phyloP scores from a whole-genome alignment of 2,797 vertebrate species.

The Fistularia tabacaria region DNA sequence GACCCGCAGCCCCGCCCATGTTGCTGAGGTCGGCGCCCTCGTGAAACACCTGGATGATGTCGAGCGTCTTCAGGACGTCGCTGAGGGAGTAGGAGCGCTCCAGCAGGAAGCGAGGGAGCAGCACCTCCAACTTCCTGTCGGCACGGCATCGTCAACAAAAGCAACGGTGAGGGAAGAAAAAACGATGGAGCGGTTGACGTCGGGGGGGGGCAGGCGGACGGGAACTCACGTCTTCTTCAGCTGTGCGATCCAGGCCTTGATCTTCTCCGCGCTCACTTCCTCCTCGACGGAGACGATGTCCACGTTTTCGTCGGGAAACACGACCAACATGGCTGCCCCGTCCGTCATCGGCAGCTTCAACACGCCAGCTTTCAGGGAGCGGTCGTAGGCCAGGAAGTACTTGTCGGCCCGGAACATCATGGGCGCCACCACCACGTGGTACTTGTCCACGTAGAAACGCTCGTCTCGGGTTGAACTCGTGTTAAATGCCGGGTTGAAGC shows the following conservation, averaged over 20 bases:
- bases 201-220: background rate
- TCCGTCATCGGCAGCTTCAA: slow-evolving; percentile 82
- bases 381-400: slow-evolving; percentile 80
- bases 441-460: slow-evolving; percentile 84
- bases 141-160: slow-evolving; percentile 3
- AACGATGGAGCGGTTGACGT: background rate
- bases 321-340: slow-evolving; percentile 80
- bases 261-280: slow-evolving; percentile 73
- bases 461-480: slow-evolving; percentile 70
- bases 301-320: slow-evolving; percentile 79
- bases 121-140: slow-evolving; percentile 75
- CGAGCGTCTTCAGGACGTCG: slow-evolving; percentile 50
- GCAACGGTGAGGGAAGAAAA: background rate
- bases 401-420: slow-evolving; percentile 84
- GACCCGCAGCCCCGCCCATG: slow-evolving; percentile 44
- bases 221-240: slow-evolving; percentile 81
- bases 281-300: slow-evolving; percentile 82
- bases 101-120: slow-evolving; percentile 70
- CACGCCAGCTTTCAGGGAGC: slow-evolving; percentile 74
- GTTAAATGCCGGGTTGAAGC: slow-evolving; percentile 80
- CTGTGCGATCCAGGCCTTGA: slow-evolving; percentile 79
- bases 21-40: slow-evolving; percentile 54
- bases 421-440: slow-evolving; percentile 77
- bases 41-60: slow-evolving; percentile 60
- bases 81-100: slow-evolving; percentile 57